Evolutionary conservation across 2,888 invertebrate species (phyloP).

Genomic region (Corbicula japonica): DNA sequence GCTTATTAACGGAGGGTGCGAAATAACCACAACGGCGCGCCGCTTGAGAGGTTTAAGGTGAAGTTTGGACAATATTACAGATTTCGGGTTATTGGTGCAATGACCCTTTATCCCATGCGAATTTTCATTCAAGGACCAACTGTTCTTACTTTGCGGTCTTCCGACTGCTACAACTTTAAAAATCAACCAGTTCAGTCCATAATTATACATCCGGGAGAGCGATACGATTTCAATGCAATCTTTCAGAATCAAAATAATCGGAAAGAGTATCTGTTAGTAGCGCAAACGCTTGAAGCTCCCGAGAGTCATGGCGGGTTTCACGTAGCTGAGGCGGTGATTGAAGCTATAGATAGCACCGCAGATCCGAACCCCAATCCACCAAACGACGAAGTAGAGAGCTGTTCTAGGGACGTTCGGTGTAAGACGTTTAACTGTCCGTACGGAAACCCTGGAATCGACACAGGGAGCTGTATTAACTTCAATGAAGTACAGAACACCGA

Average conservation of each 20-base stretch:
- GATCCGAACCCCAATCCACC: conserved; percentile 31
- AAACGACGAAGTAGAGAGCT: conserved; percentile 9
- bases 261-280: conserved; percentile 71
- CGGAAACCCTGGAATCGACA: conserved; percentile 12
- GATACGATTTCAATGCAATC: conserved; percentile 62
- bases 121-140: conserved; percentile 29
- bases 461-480: conserved; percentile 45
- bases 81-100: conserved; percentile 34
- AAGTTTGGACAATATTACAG: conserved; percentile 11
- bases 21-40: conserved; percentile 59
- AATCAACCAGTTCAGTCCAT: conserved; percentile 61
- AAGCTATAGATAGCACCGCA: conserved; percentile 31
- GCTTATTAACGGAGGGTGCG: conserved; percentile 73
- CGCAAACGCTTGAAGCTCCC: conserved; percentile 62
- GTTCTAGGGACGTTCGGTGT: conserved; percentile 50
- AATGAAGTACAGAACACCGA: conserved; percentile 48
- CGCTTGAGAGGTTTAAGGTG: conserved; percentile 61
- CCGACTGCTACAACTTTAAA: conserved; percentile 64
- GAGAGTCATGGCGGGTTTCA: conserved; percentile 40
- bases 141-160: conserved; percentile 52
- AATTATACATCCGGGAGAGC: conserved; percentile 68
- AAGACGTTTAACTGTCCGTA: conserved; percentile 70
- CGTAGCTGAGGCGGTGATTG: conserved; percentile 64
- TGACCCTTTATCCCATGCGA: conserved; percentile 41
- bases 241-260: neutral